Base-by-base conservation (phyloP, 1,140 invertebrate species). In the Neodiprion lecontei region DNA sequence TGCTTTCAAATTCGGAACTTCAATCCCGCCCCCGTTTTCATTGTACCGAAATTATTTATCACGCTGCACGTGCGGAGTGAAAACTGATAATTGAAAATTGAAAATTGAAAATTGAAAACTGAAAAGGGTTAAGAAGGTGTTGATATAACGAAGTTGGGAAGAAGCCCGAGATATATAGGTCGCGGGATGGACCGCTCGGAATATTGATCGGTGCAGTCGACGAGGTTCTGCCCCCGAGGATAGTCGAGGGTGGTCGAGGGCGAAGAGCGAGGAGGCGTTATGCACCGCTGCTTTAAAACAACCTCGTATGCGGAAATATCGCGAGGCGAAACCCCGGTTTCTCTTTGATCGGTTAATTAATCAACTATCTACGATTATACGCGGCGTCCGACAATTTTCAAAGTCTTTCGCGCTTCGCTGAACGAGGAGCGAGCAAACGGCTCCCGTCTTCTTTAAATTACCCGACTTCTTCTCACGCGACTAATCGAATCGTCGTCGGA, bases 141-240 rank as follows among this genome's bases (percentile, higher is more conserved):
- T 61, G 11, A 17, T 12, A 61, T 61, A 61, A 61, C 4, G 5
- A 17, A 61, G 53, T 61, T 83, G 81, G 82, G 83, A 85, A 83
- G 79, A 81, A 85, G 84, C 21, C 11, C 82, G 82, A 84, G 82
- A 85, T 82, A 86, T 85, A 87, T 85, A 83, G 85, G 86, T 87
- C 86, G 86, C 85, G 86, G 85, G 86, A 87, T 87, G 86, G 86
- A 87, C 86, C 85, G 85, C 85, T 84, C 86, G 85, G 85, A 87
- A 87, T 87, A 87, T 87, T 87, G 86, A 87, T 87, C 86, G 85
- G 82, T 74, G 82, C 82, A 83, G 78, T 82, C 84, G 82, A 80
- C 84, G 81, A 86, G 7, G 53, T 12, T 61, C n/a, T 17, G 11
- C 11, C 53, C 11, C 53, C 53, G 53, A 61, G 5, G 53, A 61